phyloP scores from a whole-genome alignment of 1,140 invertebrate genomes.

The Bathynomus jamesi region DNA sequence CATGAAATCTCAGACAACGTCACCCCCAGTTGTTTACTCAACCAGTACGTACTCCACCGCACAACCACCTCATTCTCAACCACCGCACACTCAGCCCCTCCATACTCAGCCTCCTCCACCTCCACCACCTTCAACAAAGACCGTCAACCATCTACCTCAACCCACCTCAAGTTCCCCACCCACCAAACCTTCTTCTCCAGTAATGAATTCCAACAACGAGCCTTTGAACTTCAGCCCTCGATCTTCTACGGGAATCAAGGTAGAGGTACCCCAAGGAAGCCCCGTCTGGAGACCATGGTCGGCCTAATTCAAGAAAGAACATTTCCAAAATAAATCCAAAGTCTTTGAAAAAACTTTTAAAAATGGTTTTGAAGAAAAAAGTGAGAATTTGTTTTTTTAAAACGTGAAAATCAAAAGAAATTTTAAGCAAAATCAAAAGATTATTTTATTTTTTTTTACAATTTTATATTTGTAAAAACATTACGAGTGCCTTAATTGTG shows the following conservation, averaged over 20 bases:
- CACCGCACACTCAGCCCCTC: neutral
- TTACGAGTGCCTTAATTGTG: too few relatives aligned
- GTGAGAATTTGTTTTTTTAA: too few relatives aligned
- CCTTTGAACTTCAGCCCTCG: neutral
- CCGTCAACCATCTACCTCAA: neutral
- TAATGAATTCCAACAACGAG: neutral
- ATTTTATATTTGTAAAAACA: too few relatives aligned
- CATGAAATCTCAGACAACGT: neutral
- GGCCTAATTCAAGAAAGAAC: neutral
- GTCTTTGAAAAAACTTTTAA: too few relatives aligned
- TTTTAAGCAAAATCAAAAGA: too few relatives aligned
- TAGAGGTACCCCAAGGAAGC: neutral
- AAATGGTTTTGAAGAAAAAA: too few relatives aligned
- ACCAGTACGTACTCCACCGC: neutral
- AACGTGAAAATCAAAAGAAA: too few relatives aligned
- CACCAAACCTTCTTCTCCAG: neutral
- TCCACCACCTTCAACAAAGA: neutral
- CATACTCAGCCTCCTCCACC: neutral
- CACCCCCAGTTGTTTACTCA: neutral
- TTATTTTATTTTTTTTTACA: too few relatives aligned
- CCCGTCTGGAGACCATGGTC: neutral
- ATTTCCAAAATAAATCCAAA: too few relatives aligned
- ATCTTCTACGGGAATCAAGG: neutral
- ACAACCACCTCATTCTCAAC: neutral
- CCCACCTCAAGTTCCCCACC: too few relatives aligned